A percentile compares a stretch with the other conserved stretches of the same genome.
These are phyloP conservation scores for Scaptomyza polygonia DNA, from an alignment of 2,888 invertebrate species.

Conservation along the genomic window DNA sequence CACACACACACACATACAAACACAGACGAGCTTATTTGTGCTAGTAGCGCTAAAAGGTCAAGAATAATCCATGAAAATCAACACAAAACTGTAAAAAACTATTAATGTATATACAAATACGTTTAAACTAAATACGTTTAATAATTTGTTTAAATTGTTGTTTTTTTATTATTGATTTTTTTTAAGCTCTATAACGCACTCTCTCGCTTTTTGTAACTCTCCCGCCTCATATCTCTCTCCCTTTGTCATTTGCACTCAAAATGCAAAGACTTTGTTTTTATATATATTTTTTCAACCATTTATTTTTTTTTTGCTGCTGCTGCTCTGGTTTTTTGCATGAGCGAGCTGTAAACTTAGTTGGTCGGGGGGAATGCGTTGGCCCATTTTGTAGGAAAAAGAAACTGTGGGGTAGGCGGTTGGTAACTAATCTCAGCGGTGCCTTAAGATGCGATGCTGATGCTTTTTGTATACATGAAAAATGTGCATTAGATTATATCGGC, in stretches of 20 bases:
- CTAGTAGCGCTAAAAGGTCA: constrained; percentile 36
- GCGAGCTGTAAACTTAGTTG: constrained; percentile 43
- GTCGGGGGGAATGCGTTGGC: constrained; percentile 10
- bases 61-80: constrained; percentile 20
- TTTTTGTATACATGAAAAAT: not conserved
- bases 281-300: constrained; percentile 28
- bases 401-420: not conserved
- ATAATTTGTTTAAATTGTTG: constrained; percentile 9
- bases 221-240: constrained; percentile 41
- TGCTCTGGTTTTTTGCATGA: constrained; percentile 21
- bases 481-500: constrained; percentile 3
- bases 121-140: constrained; percentile 3
- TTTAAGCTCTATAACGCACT: constrained; percentile 22
- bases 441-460: constrained; percentile 9
- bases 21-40: not conserved
- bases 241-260: constrained; percentile 67
- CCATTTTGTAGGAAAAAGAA: not conserved
- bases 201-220: constrained; percentile 17
- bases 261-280: constrained; percentile 40
- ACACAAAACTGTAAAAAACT: constrained; percentile 13
- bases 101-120: not conserved
- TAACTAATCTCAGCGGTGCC: constrained; percentile 16
- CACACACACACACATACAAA: constrained; percentile 4
- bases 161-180: constrained; percentile 55
- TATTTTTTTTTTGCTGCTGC: constrained; percentile 14